A percentile compares a stretch with the other conserved stretches of the same genome.
These are phyloP conservation scores for Cyprinodon tularosa DNA, from an alignment of 2,113 vertebrate species.

Conservation along the genomic window DNA sequence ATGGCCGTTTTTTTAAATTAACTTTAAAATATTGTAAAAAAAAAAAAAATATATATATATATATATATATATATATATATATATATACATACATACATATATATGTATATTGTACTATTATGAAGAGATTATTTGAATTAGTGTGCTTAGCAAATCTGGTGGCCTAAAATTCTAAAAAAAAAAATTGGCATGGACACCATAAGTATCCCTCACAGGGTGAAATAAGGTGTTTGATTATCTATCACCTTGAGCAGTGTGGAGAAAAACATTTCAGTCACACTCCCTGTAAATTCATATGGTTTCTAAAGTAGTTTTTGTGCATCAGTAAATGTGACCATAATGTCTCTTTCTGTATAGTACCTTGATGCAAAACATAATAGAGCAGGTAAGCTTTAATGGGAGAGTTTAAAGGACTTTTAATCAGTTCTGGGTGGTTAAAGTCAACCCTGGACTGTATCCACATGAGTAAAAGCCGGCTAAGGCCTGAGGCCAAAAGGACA, in stretches of 20 bases:
- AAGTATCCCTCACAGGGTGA: slow-evolving; percentile 8
- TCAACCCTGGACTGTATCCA: neutral
- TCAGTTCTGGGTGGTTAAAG: neutral
- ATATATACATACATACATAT: too few relatives aligned
- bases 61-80: too few relatives aligned
- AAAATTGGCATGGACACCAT: neutral
- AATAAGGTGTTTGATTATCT: slow-evolving; percentile 3
- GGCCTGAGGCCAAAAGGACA: slow-evolving; percentile 23
- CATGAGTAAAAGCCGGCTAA: neutral
- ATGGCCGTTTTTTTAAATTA: too few relatives aligned
- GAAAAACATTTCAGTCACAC: neutral
- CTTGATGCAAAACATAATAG: neutral
- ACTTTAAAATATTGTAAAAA: too few relatives aligned
- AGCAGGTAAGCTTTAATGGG: neutral
- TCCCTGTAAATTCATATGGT: neutral
- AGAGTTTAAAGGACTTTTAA: neutral
- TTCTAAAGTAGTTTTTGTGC: neutral
- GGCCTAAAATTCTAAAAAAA: neutral
- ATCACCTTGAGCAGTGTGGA: neutral
- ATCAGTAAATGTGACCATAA: neutral
- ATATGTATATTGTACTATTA: too few relatives aligned
- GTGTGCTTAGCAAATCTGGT: too few relatives aligned
- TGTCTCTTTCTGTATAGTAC: neutral
- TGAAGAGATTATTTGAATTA: too few relatives aligned
- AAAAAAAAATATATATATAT: too few relatives aligned